Evolutionary conservation across 2,888 invertebrate genomes (phyloP).

Genomic region (Fissipunctia ypsillon): DNA sequence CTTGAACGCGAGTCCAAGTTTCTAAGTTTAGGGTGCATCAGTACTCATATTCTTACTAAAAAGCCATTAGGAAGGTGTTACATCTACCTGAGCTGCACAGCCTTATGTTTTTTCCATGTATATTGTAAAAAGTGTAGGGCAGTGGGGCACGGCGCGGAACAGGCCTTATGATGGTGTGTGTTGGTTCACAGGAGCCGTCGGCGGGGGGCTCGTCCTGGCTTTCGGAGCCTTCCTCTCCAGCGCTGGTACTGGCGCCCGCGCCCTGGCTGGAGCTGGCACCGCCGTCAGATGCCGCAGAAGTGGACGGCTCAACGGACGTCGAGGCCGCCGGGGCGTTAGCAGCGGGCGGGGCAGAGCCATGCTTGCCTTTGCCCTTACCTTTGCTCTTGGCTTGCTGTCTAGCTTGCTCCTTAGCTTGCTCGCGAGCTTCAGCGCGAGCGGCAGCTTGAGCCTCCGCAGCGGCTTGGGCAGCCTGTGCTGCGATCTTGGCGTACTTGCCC

Average conservation of each 20-base stretch:
- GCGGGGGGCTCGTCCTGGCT: constrained; percentile 36
- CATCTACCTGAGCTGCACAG: constrained; percentile 86
- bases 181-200: constrained; percentile 38
- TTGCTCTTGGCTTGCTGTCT: constrained; percentile 13
- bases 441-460: constrained; percentile 25
- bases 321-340: constrained; percentile 15
- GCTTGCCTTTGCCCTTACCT: constrained; percentile 49
- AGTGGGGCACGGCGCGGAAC: constrained; percentile 78
- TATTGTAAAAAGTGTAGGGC: constrained; percentile 94
- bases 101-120: constrained; percentile 95
- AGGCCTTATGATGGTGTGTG: constrained; percentile 51
- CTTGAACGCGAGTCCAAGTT: neutral
- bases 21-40: neutral
- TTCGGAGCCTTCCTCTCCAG: constrained; percentile 20
- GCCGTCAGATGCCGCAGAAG: neutral
- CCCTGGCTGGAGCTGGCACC: constrained; percentile 17
- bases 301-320: constrained; percentile 25
- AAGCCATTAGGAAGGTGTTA: neutral
- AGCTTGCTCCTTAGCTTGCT: constrained; percentile 5
- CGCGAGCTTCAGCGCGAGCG: constrained; percentile 38
- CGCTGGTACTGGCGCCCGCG: neutral
- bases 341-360: constrained; percentile 18
- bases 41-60: neutral
- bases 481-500: constrained; percentile 49
- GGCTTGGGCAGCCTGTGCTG: constrained; percentile 28